Conservation (phyloP, 2,888 invertebrate genomes). For the Leptopilina syphax region DNA sequence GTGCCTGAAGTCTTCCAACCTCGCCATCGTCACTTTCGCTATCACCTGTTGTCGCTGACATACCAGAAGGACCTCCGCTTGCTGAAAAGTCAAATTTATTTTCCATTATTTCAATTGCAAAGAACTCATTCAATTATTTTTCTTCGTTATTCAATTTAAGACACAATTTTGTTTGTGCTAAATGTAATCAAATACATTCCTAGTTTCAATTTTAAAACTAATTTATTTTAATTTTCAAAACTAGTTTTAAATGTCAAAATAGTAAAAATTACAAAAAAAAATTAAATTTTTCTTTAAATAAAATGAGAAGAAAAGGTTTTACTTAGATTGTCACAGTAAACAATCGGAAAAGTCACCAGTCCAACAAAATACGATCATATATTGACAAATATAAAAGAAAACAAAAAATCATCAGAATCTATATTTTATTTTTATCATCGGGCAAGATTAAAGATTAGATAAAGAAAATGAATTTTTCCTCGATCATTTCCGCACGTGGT, state of each 20-base stretch:
- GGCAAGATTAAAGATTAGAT: slow-evolving; percentile 50
- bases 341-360: background rate
- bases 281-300: too few species aligned
- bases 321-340: too few species aligned
- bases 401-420: background rate
- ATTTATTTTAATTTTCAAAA: too few species aligned
- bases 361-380: background rate
- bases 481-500: background rate
- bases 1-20: slow-evolving; percentile 95
- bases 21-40: slow-evolving; percentile 95
- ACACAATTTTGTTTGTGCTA: too few species aligned
- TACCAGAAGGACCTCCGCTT: slow-evolving; percentile 75
- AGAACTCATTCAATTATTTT: too few species aligned
- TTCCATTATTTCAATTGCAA: background rate
- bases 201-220: too few species aligned
- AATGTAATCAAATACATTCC: too few species aligned
- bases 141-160: too few species aligned
- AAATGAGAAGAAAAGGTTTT: too few species aligned
- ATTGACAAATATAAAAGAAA: slow-evolving; percentile 16
- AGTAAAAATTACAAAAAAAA: too few species aligned
- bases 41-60: slow-evolving; percentile 79
- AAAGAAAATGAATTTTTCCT: slow-evolving; percentile 17
- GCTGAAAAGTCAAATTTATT: slow-evolving; percentile 55
- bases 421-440: slow-evolving; percentile 47
- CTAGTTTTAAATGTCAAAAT: too few species aligned